Evolutionary conservation across 2,113 vertebrate species (phyloP).

Genomic region (Megaptera novaeangliae): DNA sequence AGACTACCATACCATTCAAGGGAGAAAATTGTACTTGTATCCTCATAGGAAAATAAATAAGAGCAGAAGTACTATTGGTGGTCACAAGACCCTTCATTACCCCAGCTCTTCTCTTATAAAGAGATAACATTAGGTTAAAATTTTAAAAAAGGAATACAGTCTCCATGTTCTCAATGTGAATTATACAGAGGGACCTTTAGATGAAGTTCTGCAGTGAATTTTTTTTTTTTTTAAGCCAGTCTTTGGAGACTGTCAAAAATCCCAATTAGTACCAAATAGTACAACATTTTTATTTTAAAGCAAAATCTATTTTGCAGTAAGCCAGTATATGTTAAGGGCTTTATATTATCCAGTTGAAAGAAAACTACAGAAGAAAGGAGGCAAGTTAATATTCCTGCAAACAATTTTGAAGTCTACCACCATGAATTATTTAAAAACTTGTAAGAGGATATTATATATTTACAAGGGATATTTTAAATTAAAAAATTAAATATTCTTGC

Average conservation of each 20-base stretch:
- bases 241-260: not conserved
- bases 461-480: conserved; percentile 60
- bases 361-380: conserved; percentile 3
- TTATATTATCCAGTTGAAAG: conserved; percentile 38
- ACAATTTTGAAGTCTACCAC: conserved; percentile 47
- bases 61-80: not conserved
- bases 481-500: conserved; percentile 44
- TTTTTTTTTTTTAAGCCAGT: not conserved
- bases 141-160: not conserved
- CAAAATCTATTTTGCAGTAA: conserved; percentile 47
- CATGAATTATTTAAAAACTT: conserved; percentile 65
- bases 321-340: not conserved
- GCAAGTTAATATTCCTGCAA: conserved; percentile 55
- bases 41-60: not conserved
- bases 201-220: not conserved
- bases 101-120: not conserved
- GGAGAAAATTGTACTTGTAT: not conserved
- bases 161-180: not conserved
- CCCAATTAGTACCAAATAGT: not conserved
- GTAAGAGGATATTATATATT: conserved; percentile 26
- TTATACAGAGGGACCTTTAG: not conserved
- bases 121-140: not conserved
- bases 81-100: not conserved
- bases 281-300: conserved; percentile 24
- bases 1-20: not conserved